Percentiles rank a stretch among this genome's conserved stretches.
Conservation (phyloP, 2,888 invertebrate species). For the Muscina levida region DNA sequence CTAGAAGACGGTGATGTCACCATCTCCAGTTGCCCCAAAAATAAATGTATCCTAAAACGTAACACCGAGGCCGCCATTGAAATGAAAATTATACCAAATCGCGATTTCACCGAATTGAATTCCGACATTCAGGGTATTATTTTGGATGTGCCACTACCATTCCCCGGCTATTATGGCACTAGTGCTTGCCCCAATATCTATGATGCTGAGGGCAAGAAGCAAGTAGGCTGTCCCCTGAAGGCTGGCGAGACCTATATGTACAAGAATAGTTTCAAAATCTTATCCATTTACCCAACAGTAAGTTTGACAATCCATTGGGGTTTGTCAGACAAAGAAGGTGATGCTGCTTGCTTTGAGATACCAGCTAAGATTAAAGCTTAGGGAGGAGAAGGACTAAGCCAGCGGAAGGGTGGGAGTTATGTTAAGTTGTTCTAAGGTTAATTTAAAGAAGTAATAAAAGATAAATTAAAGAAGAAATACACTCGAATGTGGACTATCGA, state of each 20-base stretch:
- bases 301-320: slow-evolving; percentile 85
- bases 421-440: too few species aligned
- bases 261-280: slow-evolving; percentile 83
- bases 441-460: too few species aligned
- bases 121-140: slow-evolving; percentile 85
- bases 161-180: slow-evolving; percentile 87
- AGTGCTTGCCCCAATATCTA: slow-evolving; percentile 85
- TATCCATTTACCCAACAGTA: slow-evolving; percentile 81
- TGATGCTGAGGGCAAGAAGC: slow-evolving; percentile 82
- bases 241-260: slow-evolving; percentile 86
- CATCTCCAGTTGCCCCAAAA: slow-evolving; percentile 83
- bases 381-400: too few species aligned
- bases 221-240: slow-evolving; percentile 85
- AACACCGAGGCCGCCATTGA: slow-evolving; percentile 82
- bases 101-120: slow-evolving; percentile 81
- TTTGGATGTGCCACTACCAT: slow-evolving; percentile 85
- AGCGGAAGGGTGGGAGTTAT: too few species aligned
- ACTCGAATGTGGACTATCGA: too few species aligned
- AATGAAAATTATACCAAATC: slow-evolving; percentile 83
- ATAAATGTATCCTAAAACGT: slow-evolving; percentile 85
- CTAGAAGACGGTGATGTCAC: slow-evolving; percentile 81
- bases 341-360: slow-evolving; percentile 85
- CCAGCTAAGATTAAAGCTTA: slow-evolving; percentile 83
- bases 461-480: too few species aligned
- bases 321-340: slow-evolving; percentile 80